phyloP scores from a whole-genome alignment of 2,113 vertebrate species.

The Vicugna pacos region DNA sequence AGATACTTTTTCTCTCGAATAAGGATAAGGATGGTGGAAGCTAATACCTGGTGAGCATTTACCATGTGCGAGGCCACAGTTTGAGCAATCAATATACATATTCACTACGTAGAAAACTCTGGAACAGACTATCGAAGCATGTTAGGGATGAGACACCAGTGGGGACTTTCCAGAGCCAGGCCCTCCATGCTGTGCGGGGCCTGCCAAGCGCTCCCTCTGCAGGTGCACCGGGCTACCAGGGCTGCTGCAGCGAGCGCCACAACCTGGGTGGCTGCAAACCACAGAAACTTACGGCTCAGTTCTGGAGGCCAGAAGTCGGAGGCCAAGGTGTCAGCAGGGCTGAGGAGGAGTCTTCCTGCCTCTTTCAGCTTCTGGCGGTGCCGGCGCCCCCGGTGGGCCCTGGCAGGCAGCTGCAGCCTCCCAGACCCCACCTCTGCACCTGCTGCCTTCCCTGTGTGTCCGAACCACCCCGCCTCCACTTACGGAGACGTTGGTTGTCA shows the following conservation, averaged over 20 bases:
- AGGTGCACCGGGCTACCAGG: accelerated
- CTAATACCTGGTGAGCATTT: accelerated
- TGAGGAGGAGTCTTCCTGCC: neutral
- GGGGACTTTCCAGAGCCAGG: neutral
- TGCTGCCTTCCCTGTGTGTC: neutral
- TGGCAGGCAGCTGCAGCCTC: too few relatives aligned
- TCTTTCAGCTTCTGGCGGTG: too few relatives aligned
- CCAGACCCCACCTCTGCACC: neutral
- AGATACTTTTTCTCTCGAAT: accelerated
- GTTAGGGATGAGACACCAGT: neutral
- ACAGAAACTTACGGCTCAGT: neutral
- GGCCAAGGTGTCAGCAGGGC: neutral
- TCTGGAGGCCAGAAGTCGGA: neutral
- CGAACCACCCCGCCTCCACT: neutral
- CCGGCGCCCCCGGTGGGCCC: accelerated
- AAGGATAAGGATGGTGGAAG: accelerated
- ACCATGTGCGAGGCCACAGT: accelerated
- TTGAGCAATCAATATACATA: accelerated
- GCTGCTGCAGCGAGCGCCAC: neutral
- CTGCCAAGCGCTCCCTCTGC: neutral
- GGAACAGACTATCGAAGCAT: accelerated
- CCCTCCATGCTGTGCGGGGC: too few relatives aligned
- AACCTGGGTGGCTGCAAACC: neutral
- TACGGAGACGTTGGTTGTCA: accelerated
- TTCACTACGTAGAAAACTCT: accelerated